These are phyloP conservation scores for Galbula dea DNA, from an alignment of 2,113 vertebrate genomes.

Conservation along the genomic window DNA sequence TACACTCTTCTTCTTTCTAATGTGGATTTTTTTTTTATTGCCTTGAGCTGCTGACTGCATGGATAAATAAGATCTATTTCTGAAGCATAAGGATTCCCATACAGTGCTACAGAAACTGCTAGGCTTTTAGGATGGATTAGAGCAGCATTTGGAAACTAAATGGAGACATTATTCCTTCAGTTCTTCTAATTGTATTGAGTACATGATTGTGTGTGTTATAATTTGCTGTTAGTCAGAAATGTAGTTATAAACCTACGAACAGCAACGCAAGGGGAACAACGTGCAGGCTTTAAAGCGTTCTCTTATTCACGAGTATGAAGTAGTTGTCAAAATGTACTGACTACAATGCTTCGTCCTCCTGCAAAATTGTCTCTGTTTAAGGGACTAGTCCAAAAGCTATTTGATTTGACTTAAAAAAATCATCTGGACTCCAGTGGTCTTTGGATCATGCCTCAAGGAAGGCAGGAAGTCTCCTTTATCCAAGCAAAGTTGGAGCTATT, in stretches of 20 bases:
- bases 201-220: neutral
- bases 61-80: constrained; percentile 28
- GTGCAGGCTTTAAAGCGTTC: neutral
- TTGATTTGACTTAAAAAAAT: neutral
- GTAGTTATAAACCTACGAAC: neutral
- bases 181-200: neutral
- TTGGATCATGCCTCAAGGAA: neutral
- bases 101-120: neutral
- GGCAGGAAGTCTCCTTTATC: neutral
- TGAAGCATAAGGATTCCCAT: constrained; percentile 8
- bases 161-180: neutral
- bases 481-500: neutral
- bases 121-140: constrained; percentile 15
- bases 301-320: neutral
- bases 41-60: constrained; percentile 28
- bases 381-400: neutral
- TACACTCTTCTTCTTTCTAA: neutral
- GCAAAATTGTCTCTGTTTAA: neutral
- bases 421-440: neutral
- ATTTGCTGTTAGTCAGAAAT: neutral
- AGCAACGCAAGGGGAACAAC: neutral
- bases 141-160: neutral
- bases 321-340: neutral
- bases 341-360: neutral
- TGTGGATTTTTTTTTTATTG: constrained; percentile 28